Conservation (phyloP, 1,140 invertebrate genomes). For the Oryctes rhinoceros region DNA sequence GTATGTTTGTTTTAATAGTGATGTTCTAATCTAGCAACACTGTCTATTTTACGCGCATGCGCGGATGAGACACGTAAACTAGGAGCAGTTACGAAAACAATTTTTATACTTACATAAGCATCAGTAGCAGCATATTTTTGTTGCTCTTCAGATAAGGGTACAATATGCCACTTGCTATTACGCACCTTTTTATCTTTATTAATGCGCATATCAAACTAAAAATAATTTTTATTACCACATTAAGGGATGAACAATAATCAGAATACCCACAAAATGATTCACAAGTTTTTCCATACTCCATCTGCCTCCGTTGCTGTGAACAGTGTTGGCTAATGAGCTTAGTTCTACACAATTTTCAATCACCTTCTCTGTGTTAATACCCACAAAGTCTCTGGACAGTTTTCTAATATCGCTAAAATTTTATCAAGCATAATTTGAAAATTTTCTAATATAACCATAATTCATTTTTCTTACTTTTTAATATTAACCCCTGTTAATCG, state of each 20-base stretch:
- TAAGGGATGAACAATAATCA: slow-evolving; percentile 28
- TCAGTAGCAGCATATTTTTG: slow-evolving; percentile 72
- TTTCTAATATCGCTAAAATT: slow-evolving; percentile 70
- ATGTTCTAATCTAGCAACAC: too few relatives aligned
- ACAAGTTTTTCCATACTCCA: slow-evolving; percentile 72
- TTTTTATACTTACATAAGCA: slow-evolving; percentile 66
- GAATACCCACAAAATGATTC: slow-evolving; percentile 64
- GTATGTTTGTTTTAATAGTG: too few relatives aligned
- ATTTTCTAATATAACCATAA: not conserved
- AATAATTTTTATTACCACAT: slow-evolving; percentile 43
- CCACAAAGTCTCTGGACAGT: slow-evolving; percentile 68
- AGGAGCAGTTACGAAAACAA: too few relatives aligned
- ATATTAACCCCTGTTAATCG: slow-evolving; percentile 71
- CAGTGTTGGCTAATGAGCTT: slow-evolving; percentile 65
- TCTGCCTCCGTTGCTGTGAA: slow-evolving; percentile 64
- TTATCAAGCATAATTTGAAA: not conserved
- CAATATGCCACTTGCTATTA: slow-evolving; percentile 70
- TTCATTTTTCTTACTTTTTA: slow-evolving; percentile 65
- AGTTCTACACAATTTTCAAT: slow-evolving; percentile 70
- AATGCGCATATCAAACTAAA: slow-evolving; percentile 64
- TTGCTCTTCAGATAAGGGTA: slow-evolving; percentile 66
- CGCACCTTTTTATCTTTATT: slow-evolving; percentile 68
- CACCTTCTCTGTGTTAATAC: slow-evolving; percentile 64
- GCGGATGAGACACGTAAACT: too few relatives aligned
- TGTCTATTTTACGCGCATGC: too few relatives aligned